phyloP scores from a whole-genome alignment of 1,140 invertebrate species.

The Asobara japonica region DNA sequence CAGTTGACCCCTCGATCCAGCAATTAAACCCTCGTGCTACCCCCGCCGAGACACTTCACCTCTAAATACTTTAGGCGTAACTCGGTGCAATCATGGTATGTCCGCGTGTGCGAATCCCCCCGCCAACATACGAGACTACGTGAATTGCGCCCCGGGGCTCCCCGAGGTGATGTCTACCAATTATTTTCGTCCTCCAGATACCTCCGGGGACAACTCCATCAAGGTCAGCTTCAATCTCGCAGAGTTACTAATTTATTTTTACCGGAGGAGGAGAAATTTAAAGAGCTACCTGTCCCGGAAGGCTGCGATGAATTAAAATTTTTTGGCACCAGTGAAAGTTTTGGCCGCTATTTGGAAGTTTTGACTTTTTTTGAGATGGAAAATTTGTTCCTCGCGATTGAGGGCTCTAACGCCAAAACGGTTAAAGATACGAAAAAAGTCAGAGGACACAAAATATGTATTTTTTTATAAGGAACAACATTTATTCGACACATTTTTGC shows the following conservation, averaged over 20 bases:
- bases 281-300: no score
- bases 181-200: constrained; percentile 2
- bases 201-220: not conserved
- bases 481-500: no score
- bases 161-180: not conserved
- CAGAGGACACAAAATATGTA: no score
- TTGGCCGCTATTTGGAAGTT: no score
- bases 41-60: not conserved
- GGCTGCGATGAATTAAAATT: no score
- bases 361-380: no score
- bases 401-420: no score
- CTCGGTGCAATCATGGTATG: not conserved
- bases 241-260: not conserved
- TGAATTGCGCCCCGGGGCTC: not conserved
- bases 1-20: not conserved
- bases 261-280: not conserved
- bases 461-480: no score
- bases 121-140: not conserved
- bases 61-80: not conserved
- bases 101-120: not conserved
- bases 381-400: no score
- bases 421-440: no score
- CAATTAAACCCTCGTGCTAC: not conserved
- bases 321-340: no score
- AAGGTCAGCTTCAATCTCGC: not conserved